Evolutionary conservation across 2,113 vertebrate genomes (phyloP).

Genomic region (Anser brachyrhynchus): DNA sequence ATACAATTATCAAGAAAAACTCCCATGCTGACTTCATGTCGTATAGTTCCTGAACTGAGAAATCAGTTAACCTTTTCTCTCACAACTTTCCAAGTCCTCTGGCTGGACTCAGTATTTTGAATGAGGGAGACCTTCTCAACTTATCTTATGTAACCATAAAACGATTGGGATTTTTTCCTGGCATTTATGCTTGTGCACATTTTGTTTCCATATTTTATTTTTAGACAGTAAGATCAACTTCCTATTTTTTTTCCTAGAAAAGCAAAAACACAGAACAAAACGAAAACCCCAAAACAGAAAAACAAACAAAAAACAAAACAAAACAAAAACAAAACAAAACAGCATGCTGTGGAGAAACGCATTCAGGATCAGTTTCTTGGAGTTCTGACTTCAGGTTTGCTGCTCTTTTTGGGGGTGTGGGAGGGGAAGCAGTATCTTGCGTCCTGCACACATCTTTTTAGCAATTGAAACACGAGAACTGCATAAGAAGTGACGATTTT

Average conservation of each 20-base stretch:
- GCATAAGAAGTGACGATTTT: not conserved
- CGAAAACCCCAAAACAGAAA: not conserved
- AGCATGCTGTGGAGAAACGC: constrained; percentile 7
- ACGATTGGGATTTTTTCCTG: not conserved
- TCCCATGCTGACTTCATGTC: constrained; percentile 79
- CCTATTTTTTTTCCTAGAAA: not conserved
- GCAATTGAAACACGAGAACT: not conserved
- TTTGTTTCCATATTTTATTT: not conserved
- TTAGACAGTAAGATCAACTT: not conserved
- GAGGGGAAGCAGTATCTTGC: too few relatives aligned
- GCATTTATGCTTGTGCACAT: not conserved
- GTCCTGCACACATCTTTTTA: not conserved
- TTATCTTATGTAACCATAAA: not conserved
- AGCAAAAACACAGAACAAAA: not conserved
- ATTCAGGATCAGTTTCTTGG: not conserved
- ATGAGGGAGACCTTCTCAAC: constrained; percentile 13
- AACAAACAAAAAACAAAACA: not conserved
- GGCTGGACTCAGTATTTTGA: constrained; percentile 54
- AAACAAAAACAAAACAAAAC: not conserved
- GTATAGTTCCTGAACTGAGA: constrained; percentile 81
- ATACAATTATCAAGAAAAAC: constrained; percentile 86
- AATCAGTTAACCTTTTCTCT: constrained; percentile 79
- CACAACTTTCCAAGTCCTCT: constrained; percentile 74
- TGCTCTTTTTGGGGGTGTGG: not conserved
- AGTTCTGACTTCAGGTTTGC: not conserved